Percentiles rank a stretch among this genome's conserved stretches.
phyloP scores from a whole-genome alignment of 1,140 invertebrate species.

The Scaptomyza hsui region DNA sequence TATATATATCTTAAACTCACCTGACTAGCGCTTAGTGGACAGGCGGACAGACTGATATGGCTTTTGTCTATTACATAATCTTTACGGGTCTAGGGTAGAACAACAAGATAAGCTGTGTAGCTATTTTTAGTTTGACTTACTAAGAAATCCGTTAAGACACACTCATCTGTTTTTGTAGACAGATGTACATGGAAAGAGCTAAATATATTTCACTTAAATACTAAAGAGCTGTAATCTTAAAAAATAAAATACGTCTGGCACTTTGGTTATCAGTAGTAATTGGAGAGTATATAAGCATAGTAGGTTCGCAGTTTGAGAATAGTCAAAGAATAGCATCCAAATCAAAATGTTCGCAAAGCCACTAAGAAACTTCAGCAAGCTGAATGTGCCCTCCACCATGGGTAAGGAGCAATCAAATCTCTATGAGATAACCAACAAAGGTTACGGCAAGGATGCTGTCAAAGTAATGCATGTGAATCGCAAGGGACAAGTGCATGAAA shows the following conservation, averaged over 20 bases:
- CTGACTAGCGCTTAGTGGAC: too few relatives aligned
- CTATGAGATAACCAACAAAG: conserved; percentile 87
- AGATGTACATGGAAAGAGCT: too few relatives aligned
- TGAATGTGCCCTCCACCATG: conserved; percentile 8
- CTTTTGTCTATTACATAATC: too few relatives aligned
- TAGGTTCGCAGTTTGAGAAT: not conserved
- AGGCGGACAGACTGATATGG: too few relatives aligned
- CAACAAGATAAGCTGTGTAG: too few relatives aligned
- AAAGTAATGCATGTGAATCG: conserved; percentile 89
- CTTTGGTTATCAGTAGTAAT: not conserved
- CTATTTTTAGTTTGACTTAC: too few relatives aligned
- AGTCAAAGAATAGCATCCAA: not conserved
- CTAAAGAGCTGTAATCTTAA: too few relatives aligned
- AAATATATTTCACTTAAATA: too few relatives aligned
- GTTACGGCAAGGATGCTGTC: conserved; percentile 90
- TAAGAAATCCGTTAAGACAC: too few relatives aligned
- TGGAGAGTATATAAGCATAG: conserved; percentile 13
- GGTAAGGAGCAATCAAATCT: conserved; percentile 36
- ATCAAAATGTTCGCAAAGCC: conserved; percentile 52
- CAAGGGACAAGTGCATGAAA: conserved; percentile 87
- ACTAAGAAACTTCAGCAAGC: conserved; percentile 23
- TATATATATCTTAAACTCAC: too few relatives aligned
- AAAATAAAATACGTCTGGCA: not conserved
- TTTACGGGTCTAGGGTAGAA: too few relatives aligned
- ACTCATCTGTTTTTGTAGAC: too few relatives aligned